Base-by-base conservation (phyloP, 2,113 vertebrate genomes). In the Electrona antarctica region DNA sequence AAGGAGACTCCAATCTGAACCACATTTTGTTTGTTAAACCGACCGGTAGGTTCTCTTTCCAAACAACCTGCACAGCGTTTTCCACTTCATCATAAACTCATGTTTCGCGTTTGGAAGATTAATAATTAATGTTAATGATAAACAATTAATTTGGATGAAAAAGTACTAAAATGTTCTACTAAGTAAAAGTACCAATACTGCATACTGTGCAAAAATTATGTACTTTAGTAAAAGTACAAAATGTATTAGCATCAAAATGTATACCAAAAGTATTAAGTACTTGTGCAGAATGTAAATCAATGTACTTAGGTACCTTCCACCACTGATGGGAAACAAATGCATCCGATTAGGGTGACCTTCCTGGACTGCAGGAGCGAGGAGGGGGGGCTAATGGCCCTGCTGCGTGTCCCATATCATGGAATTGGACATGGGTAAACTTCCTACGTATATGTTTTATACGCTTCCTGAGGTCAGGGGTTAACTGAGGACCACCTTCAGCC, bases 401-500 rank as follows among this genome's bases (percentile, higher is more conserved):
- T 8, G 33, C 71, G 80, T 85, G 84, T 58, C 59, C 57, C 69
- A 63, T 69, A 78, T 62, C 77, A 77, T 86, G 82, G 83, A 82
- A 91, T 82, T 74, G 50, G 57, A 78, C 79, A 82, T 85, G 75
- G 84, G 83, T 86, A 91, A 89, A 93, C 88, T 88, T 91, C 88
- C 87, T 86, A 87, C 71, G 21, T 21, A 21, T 21, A 41, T 77
- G 85, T 87, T 91, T 91, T 88, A 90, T 91, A 76, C 79, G 87
- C 86, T 82, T 91, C 86, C 89, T 85, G 78, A 47, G 88, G 86
- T 85, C 78, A 86, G 61, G 73, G 84, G 82, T 89, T 82, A 85
- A 3, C 75, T 62, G 69, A 80, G 48, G 56, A 76, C 80, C 80
- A 71, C 21, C 21, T 21, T 87, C 84, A 89, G 33, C 85, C 69